These are phyloP conservation scores for Bicyclus anynana DNA, from an alignment of 1,140 invertebrate genomes.

Conservation along the genomic window DNA sequence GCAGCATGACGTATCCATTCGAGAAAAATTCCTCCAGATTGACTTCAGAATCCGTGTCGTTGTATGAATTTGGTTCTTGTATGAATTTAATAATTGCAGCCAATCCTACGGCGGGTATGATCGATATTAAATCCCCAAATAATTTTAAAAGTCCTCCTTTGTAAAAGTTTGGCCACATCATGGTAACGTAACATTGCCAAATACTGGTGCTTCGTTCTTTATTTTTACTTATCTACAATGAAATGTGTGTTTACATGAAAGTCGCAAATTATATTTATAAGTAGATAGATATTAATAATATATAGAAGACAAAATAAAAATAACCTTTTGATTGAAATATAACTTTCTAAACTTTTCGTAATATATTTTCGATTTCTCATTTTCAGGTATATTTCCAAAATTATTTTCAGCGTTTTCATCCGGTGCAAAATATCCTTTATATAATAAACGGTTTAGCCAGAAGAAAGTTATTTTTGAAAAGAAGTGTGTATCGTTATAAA, in stretches of 20 bases:
- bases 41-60: constrained; percentile 36
- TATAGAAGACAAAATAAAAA: neutral
- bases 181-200: constrained; percentile 84
- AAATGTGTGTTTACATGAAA: neutral
- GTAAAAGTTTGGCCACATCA: constrained; percentile 85
- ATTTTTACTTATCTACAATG: constrained; percentile 40
- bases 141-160: constrained; percentile 86
- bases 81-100: constrained; percentile 85
- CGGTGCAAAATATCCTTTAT: constrained; percentile 81
- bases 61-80: constrained; percentile 32
- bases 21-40: constrained; percentile 79
- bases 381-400: constrained; percentile 83
- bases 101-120: constrained; percentile 87
- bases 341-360: constrained; percentile 77
- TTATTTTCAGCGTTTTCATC: constrained; percentile 83
- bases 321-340: constrained; percentile 73
- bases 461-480: constrained; percentile 86
- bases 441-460: constrained; percentile 85
- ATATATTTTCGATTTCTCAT: constrained; percentile 77
- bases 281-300: too few relatives aligned
- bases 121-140: constrained; percentile 85
- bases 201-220: constrained; percentile 34
- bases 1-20: constrained; percentile 88
- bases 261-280: too few relatives aligned
- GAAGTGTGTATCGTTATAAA: constrained; percentile 80